These are phyloP conservation scores for Pangasius sanitwongsei DNA, from an alignment of 2,797 vertebrate genomes.

Conservation along the genomic window DNA sequence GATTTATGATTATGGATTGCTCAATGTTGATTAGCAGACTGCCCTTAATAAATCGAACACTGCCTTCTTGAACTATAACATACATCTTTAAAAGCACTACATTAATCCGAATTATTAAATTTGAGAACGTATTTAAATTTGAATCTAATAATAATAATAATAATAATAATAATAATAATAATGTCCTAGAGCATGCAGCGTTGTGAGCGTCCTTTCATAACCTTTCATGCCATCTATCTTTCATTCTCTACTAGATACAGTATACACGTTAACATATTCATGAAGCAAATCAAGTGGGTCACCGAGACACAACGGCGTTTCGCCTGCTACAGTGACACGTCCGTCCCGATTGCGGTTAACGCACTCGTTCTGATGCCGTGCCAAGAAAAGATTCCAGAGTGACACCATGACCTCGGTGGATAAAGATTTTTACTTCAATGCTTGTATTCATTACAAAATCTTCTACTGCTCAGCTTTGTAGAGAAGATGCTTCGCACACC, in stretches of 20 bases:
- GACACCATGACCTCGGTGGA: not conserved
- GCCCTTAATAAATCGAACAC: no score
- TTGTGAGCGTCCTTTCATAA: no score
- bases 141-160: no score
- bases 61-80: no score
- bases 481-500: slow-evolving; percentile 76
- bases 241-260: not conserved
- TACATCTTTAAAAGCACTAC: no score
- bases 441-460: slow-evolving; percentile 80
- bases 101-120: no score
- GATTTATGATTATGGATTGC: no score
- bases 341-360: not conserved
- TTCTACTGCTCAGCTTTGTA: slow-evolving; percentile 79
- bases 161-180: no score
- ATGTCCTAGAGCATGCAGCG: not conserved
- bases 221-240: not conserved
- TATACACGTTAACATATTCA: not conserved
- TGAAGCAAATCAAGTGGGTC: not conserved
- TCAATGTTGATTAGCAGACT: no score
- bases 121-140: no score
- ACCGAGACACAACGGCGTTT: not conserved
- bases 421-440: slow-evolving; percentile 68
- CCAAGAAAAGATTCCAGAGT: not conserved
- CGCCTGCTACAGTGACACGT: not conserved
- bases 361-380: not conserved